These are phyloP conservation scores for Carassius auratus DNA, from an alignment of 2,113 vertebrate genomes.

Conservation along the genomic window DNA sequence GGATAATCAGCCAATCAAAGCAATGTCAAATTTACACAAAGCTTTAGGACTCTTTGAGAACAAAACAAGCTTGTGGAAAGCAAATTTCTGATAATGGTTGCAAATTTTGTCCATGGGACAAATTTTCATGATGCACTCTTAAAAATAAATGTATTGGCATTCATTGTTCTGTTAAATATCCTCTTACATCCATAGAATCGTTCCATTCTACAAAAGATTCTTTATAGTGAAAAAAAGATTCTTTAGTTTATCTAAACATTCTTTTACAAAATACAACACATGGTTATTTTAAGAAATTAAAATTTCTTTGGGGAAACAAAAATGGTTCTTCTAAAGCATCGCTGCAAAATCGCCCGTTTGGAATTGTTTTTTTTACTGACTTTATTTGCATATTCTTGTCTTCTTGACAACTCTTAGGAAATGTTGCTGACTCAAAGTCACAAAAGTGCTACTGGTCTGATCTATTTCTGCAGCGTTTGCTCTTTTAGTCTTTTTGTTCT, in stretches of 20 bases:
- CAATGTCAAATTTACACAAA: not conserved
- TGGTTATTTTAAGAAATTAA: not conserved
- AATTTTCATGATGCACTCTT: too few species aligned
- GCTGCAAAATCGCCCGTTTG: not conserved
- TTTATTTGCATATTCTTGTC: not conserved
- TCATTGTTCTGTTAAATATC: not conserved
- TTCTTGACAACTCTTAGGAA: not conserved
- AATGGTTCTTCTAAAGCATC: not conserved
- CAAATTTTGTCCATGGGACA: not conserved
- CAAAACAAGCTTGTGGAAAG: too few species aligned
- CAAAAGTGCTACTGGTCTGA: not conserved
- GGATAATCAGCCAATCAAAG: not conserved
- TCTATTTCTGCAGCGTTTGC: conserved; percentile 5
- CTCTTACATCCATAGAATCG: too few species aligned
- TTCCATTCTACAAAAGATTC: too few species aligned
- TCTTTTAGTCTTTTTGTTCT: conserved; percentile 2
- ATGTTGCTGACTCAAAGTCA: not conserved
- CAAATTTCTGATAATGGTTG: not conserved
- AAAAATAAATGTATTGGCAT: not conserved
- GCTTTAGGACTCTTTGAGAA: too few species aligned
- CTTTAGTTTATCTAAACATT: too few species aligned
- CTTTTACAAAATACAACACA: too few species aligned
- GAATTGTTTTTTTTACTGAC: not conserved
- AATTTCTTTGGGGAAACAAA: too few species aligned
- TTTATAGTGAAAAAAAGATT: too few species aligned